phyloP scores from a whole-genome alignment of 1,140 invertebrate genomes.

The Oedothorax gibbosus region DNA sequence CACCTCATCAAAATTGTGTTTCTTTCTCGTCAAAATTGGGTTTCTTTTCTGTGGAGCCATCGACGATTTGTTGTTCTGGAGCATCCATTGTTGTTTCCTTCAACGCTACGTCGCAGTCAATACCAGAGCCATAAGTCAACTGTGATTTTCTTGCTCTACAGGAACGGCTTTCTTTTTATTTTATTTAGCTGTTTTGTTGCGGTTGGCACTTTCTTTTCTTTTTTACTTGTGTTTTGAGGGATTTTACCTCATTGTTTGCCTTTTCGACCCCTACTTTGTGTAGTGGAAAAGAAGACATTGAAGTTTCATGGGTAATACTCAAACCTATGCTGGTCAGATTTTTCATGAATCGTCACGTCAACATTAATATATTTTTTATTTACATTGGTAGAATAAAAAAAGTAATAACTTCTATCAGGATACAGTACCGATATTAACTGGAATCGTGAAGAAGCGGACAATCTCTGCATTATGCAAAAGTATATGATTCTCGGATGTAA shows the following conservation, averaged over 20 bases:
- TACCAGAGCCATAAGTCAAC: constrained; percentile 26
- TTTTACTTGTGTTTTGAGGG: constrained; percentile 11
- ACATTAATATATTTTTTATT: no score
- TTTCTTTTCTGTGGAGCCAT: not conserved
- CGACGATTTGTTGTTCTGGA: not conserved
- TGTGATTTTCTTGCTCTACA: constrained; percentile 23
- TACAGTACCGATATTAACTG: no score
- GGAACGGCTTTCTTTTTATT: constrained; percentile 26
- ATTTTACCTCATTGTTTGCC: constrained; percentile 21
- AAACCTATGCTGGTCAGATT: no score
- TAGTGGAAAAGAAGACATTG: not conserved
- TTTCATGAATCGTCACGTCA: no score
- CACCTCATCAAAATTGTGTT: constrained; percentile 53
- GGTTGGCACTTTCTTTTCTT: constrained; percentile 16
- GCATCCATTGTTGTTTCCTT: constrained; percentile 38
- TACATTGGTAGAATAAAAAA: no score
- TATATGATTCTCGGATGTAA: no score
- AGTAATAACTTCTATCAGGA: no score
- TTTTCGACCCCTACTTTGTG: not conserved
- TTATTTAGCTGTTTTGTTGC: no score
- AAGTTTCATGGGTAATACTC: not conserved
- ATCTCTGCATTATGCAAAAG: no score
- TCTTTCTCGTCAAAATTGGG: constrained; percentile 20
- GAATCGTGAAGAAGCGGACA: no score
- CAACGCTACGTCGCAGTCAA: constrained; percentile 12